Conservation (phyloP, 1,140 invertebrate species). For the Calosoma granatense region DNA sequence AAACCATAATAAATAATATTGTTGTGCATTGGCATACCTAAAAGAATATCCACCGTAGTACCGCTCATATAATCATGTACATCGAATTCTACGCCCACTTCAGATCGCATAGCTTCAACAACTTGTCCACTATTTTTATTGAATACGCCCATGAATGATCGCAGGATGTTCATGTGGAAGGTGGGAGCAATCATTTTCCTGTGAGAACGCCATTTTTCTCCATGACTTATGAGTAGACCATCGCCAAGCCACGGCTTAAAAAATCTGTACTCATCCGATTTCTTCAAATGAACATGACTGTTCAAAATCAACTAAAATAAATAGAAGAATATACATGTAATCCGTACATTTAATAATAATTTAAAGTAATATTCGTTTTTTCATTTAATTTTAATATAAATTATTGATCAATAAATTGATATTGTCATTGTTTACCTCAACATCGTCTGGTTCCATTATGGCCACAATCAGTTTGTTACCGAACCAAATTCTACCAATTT, state of each 20-base stretch:
- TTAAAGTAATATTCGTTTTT: no score
- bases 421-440: conserved; percentile 37
- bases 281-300: conserved; percentile 73
- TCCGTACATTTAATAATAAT: background rate
- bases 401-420: background rate
- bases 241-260: background rate
- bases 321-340: no score
- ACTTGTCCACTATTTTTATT: conserved; percentile 68
- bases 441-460: conserved; percentile 42
- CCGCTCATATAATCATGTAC: conserved; percentile 71
- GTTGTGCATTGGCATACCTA: conserved; percentile 41
- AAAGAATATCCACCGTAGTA: conserved; percentile 76
- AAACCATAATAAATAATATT: conserved; percentile 13
- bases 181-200: conserved; percentile 83
- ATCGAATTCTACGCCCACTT: conserved; percentile 58
- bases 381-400: background rate
- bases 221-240: conserved; percentile 24
- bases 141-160: conserved; percentile 75
- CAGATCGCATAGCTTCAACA: conserved; percentile 48
- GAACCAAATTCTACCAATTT: background rate
- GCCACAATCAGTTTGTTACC: background rate
- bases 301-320: conserved; percentile 41
- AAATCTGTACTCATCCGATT: conserved; percentile 38
- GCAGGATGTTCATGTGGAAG: conserved; percentile 82
- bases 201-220: conserved; percentile 74